Evolutionary conservation across 2,888 invertebrate genomes (phyloP), one percentile per base, ranked within the genome.

Genomic region (Cataglyphis livida): DNA sequence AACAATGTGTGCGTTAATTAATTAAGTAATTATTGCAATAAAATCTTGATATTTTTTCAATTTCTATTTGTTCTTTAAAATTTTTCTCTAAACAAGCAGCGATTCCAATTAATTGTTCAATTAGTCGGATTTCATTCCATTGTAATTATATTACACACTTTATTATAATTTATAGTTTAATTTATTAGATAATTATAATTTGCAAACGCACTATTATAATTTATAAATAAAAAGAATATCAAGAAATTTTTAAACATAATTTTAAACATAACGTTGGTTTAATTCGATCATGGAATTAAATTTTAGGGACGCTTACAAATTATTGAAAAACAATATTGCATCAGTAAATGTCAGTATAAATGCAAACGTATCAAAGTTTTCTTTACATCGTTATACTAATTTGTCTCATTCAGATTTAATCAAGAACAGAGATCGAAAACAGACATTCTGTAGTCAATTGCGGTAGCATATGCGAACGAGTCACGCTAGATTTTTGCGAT

Each of bases 371-470:
- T 35, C 44, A 12, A n/a, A 18, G 66, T 66, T 51, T 51, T 51
- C 6, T 51, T 51, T 15, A 7, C 7, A n/a, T n/a, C n/a, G 62
- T 51, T 28, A 5, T 15, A 41, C 18, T 54, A 21, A 12, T 38
- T 44, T 12, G 41, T 38, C 18, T 61, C 28, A 61, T 64, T 12
- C 18, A 54, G 54, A 21, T 32, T 54, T 7, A 25, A 48, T 28
- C 44, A 15, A 41, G 32, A 61, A 41, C 10, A 62, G 44, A 74
- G 44, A 74, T 32, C 10, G 15, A 3, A 21, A 28, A 61, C n/a
- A n/a, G 3, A n/a, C 15, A 32, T 6, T 32, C 41, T 18, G 28
- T 61, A 73, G 38, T 59, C n/a, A 64, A 86, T 87, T 71, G 41
- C 21, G 44, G 35, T 59, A 59, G 48, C 44, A 51, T 9, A 25